Evolutionary conservation across 2,797 vertebrate species (phyloP).

Genomic region (Poecilia wingei): DNA sequence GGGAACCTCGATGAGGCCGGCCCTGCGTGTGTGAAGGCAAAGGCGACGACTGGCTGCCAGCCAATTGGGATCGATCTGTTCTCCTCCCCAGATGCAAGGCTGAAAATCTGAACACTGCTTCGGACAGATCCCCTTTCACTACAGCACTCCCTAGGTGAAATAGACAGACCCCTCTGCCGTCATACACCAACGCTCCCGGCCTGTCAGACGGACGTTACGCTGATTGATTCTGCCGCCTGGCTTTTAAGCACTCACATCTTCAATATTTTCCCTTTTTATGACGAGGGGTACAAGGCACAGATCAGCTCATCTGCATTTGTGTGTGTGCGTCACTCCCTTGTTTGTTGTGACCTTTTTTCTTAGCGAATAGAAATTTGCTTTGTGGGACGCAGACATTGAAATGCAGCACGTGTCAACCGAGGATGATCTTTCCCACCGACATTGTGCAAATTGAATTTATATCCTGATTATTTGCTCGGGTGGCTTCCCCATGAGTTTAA

Average conservation of each 20-base stretch:
- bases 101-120: constrained; percentile 77
- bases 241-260: constrained; percentile 32
- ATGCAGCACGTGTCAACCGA: background rate
- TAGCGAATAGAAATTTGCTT: background rate
- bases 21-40: background rate
- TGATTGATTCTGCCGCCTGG: constrained; percentile 34
- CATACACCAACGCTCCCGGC: constrained; percentile 55
- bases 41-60: constrained; percentile 57
- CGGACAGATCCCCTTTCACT: constrained; percentile 77
- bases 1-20: constrained; percentile 22
- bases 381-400: background rate
- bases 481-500: background rate
- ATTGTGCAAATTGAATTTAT: background rate
- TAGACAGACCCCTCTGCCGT: constrained; percentile 64
- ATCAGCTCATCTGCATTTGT: background rate
- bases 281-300: constrained; percentile 7
- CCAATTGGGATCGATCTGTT: constrained; percentile 73
- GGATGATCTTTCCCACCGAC: background rate
- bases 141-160: constrained; percentile 60
- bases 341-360: background rate
- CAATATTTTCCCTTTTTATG: constrained; percentile 18
- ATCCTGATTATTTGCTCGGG: background rate
- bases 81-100: constrained; percentile 72
- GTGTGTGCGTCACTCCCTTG: background rate
- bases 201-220: constrained; percentile 57